A percentile compares a stretch with the other conserved stretches of the same genome.
These are phyloP conservation scores for Scotopteryx bipunctaria DNA, from an alignment of 2,888 invertebrate species.

Conservation along the genomic window DNA sequence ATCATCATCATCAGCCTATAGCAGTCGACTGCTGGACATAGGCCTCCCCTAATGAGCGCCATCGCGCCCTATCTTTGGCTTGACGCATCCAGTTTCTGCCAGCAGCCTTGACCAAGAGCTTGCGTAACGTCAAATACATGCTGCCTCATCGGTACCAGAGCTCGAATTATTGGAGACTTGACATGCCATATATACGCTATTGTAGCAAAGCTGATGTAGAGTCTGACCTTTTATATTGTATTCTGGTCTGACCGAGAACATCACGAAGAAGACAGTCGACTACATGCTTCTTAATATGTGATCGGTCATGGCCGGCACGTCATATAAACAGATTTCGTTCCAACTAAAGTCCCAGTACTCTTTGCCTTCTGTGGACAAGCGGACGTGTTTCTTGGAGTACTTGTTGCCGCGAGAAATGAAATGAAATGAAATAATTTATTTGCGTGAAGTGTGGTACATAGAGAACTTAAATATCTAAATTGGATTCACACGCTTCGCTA, in stretches of 20 bases:
- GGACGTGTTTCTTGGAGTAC: background rate
- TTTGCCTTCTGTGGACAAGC: background rate
- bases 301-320: conserved; percentile 10
- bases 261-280: background rate
- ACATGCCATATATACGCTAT: conserved; percentile 10
- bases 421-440: too few species aligned
- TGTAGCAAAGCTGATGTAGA: background rate
- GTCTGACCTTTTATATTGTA: conserved; percentile 3
- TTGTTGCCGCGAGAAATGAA: conserved; percentile 4
- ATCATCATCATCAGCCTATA: too few species aligned
- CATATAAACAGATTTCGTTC: conserved; percentile 8
- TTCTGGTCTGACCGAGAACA: conserved; percentile 8
- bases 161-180: background rate
- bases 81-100: too few species aligned
- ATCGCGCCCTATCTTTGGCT: too few species aligned
- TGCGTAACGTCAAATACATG: background rate
- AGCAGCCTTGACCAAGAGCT: background rate
- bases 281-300: background rate
- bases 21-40: too few species aligned
- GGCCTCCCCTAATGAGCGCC: too few species aligned
- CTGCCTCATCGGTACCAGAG: background rate
- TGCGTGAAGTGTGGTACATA: too few species aligned
- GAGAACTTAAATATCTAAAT: too few species aligned
- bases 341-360: conserved; percentile 14
- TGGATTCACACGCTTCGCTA: too few species aligned